Evolutionary conservation across 2,888 invertebrate species (phyloP).

Genomic region (Cybosia mesomella): DNA sequence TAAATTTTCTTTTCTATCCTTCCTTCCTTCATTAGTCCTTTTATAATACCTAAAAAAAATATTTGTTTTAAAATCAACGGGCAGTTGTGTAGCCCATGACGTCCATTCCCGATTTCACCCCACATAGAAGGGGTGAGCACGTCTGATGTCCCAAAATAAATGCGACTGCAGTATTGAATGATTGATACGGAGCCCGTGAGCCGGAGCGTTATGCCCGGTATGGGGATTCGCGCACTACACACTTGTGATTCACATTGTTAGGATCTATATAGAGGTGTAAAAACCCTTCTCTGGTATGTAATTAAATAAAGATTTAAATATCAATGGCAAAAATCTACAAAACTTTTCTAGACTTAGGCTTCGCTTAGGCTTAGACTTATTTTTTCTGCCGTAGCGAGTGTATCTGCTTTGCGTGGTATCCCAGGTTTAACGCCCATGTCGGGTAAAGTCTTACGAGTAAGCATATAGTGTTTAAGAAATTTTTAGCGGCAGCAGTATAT

Average conservation of each 20-base stretch:
- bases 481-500: no score
- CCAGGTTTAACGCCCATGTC: no score
- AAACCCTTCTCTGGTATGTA: slow-evolving; percentile 3
- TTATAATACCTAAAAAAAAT: no score
- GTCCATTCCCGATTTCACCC: neutral
- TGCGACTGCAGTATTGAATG: slow-evolving; percentile 36
- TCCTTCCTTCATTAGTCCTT: no score
- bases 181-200: slow-evolving; percentile 39
- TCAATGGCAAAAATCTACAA: neutral
- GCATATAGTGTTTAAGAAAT: no score
- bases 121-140: neutral
- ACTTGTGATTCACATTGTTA: slow-evolving; percentile 32
- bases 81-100: neutral
- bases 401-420: no score
- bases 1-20: no score
- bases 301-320: neutral
- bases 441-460: no score
- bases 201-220: slow-evolving; percentile 27
- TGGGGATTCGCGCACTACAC: slow-evolving; percentile 43
- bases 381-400: no score
- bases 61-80: no score
- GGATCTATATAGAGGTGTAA: slow-evolving; percentile 30
- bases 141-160: slow-evolving; percentile 24
- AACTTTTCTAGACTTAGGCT: neutral
- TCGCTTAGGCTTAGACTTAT: no score